Base-by-base conservation (phyloP, 2,113 vertebrate genomes). In the Etheostoma cragini region DNA sequence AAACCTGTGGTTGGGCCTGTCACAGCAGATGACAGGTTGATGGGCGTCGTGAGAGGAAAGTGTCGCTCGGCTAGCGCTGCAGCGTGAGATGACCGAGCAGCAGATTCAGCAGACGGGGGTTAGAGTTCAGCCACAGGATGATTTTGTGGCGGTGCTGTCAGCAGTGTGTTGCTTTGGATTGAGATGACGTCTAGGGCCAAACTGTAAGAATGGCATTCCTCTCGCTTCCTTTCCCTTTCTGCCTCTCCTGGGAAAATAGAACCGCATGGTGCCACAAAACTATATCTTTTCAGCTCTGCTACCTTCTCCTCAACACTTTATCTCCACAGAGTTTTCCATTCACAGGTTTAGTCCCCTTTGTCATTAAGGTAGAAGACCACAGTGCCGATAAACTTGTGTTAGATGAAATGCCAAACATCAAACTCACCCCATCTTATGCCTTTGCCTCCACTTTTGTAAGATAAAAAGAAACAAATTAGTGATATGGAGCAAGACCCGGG, bases 331-430 rank as follows among this genome's bases (percentile, higher is more conserved):
- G 49, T 83, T 52, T 62, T 71, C 47, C 62, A 81, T 72, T 72
- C 57, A 50, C 63, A 53, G 85, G 81, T 76, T 85, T 81, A 81
- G 84, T 84, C 86, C 81, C 81, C 58, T 30, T 19, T 86, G 83
- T 82, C 65, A 54, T 82, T 83, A 86, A 64, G 54, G 78, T 56
- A 24, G 70, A 72, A 81, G 85, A 83, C 76, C 76, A 64, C 21
- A 19, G 33, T 3, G 65, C 83, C 63, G 89, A 91, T 91, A 86
- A 89, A 90, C 85, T 78, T 52, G 11, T 67, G 83, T 77, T 82
- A 75, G 78, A 88, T 85, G 87, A 90, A 88, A 45, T 71, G 72
- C 75, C 56, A 72, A 72, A 64, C 50, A 63, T 46, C 74, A 74
- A 85, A 86, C 71, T 80, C 47, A 42, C 54, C 79, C 38, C 38